Base-by-base conservation (phyloP, 2,113 vertebrate genomes). In the Cairina moschata region DNA sequence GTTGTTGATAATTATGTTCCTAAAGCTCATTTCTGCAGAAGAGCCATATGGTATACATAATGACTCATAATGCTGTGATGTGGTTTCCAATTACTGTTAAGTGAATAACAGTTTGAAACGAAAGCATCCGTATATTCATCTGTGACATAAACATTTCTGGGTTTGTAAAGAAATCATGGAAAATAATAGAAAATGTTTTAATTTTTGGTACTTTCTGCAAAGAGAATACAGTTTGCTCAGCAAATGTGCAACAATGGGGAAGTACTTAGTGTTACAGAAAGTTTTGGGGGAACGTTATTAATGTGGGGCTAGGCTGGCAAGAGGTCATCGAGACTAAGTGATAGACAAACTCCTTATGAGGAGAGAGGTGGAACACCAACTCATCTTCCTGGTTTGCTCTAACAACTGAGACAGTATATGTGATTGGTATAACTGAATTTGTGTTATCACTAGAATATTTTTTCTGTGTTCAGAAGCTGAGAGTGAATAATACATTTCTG, bases 11-110 rank as follows among this genome's bases (percentile, higher is more conserved):
- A 82, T 78, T 75, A 52, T 2, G 29, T 54, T 94, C 48, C 69
- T 94, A 69, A 85, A 90, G 44, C 73, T 88, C 21, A 9, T 86
- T 94, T 88, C 50, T 80, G 18, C 83, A n/a, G 32, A 69, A 90
- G 17, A 93, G n/a, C 82, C 79, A 63, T 87, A 73, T 80, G 58
- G 34, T 73, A n/a, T 46, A n/a, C 16, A 23, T 72, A 78, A 68
- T 63, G 44, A 72, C 67, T 58, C 25, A 17, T 54, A 83, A 44
- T 8, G 3, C 52, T 79, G 25, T 73, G 31, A 77, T 4, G 5
- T 63, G 65, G 29, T 75, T 78, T 91, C 86, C 52, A n/a, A 20
- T 90, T 91, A 83, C 46, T 11, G 12, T 1, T 34, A 74, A 63
- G 28, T 59, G 69, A 94, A 40, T 63, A 81, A 60, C 26, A 72